A percentile compares a stretch with the other conserved stretches of the same genome.
These are phyloP conservation scores for Saccopteryx bilineata DNA, from an alignment of 2,113 vertebrate species.

Conservation along the genomic window DNA sequence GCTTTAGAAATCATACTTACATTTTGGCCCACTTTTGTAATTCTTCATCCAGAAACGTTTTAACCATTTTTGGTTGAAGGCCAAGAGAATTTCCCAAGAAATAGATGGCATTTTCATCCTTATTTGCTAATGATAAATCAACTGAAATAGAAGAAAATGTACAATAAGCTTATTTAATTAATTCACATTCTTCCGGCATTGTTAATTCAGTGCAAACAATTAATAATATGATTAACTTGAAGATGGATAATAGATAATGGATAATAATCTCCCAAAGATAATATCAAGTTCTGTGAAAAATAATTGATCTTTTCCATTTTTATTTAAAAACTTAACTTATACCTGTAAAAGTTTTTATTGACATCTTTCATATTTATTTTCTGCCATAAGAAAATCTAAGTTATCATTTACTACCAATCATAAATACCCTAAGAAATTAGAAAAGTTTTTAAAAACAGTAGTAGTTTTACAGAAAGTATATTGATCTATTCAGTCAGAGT, in stretches of 20 bases:
- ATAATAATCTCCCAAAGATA: constrained; percentile 38
- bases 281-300: constrained; percentile 41
- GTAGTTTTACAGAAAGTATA: not conserved
- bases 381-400: not conserved
- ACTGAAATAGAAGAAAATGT: constrained; percentile 85
- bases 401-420: not conserved
- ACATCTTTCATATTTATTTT: not conserved
- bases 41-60: constrained; percentile 94
- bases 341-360: not conserved
- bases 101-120: constrained; percentile 92
- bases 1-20: constrained; percentile 86
- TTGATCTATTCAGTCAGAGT: not conserved
- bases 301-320: constrained; percentile 53
- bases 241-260: constrained; percentile 38
- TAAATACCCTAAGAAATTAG: constrained; percentile 8
- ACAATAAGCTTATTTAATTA: constrained; percentile 42
- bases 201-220: constrained; percentile 33
- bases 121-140: constrained; percentile 90
- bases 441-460: constrained; percentile 4
- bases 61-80: constrained; percentile 93
- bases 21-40: constrained; percentile 95
- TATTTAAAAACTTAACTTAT: constrained; percentile 50
- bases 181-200: constrained; percentile 48
- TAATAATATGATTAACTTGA: constrained; percentile 62
- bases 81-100: constrained; percentile 95